Evolutionary conservation across 2,888 invertebrate species (phyloP).

Genomic region (Ryuthela nishihirai): DNA sequence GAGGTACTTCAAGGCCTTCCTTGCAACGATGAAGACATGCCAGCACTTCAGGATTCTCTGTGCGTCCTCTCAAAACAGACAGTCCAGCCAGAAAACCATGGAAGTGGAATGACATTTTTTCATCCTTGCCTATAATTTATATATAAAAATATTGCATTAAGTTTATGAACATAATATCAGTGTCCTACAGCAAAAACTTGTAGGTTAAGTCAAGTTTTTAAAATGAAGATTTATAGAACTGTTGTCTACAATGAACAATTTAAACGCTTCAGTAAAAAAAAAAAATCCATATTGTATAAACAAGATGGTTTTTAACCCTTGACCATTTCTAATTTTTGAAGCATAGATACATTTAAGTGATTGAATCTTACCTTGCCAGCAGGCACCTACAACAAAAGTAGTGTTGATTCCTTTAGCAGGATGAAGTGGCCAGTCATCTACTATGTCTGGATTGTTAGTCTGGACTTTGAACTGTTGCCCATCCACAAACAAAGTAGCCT

Average conservation of each 20-base stretch:
- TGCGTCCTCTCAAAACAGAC: conserved; percentile 69
- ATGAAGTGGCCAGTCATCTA: conserved; percentile 98
- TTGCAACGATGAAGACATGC: conserved; percentile 76
- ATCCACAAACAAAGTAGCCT: conserved; percentile 69
- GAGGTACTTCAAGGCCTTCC: conserved; percentile 72
- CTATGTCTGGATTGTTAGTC: conserved; percentile 88
- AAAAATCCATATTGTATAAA: too few relatives aligned
- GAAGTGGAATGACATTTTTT: conserved; percentile 84
- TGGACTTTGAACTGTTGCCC: conserved; percentile 67
- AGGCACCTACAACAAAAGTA: conserved; percentile 90
- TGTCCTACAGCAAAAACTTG: too few relatives aligned
- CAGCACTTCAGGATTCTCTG: conserved; percentile 69
- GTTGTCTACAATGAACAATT: too few relatives aligned
- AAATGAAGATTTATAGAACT: too few relatives aligned
- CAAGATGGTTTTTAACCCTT: too few relatives aligned
- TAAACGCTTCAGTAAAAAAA: too few relatives aligned
- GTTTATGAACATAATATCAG: too few relatives aligned
- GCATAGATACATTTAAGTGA: too few relatives aligned
- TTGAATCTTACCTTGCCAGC: conserved; percentile 82
- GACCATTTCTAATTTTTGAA: too few relatives aligned
- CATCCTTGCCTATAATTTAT: conserved; percentile 66
- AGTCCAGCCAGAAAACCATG: conserved; percentile 85
- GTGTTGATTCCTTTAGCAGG: conserved; percentile 92
- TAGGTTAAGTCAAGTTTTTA: too few relatives aligned
- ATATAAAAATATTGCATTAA: too few relatives aligned